Evolutionary conservation across 2,797 vertebrate genomes (phyloP).

Genomic region (Falco naumanni): DNA sequence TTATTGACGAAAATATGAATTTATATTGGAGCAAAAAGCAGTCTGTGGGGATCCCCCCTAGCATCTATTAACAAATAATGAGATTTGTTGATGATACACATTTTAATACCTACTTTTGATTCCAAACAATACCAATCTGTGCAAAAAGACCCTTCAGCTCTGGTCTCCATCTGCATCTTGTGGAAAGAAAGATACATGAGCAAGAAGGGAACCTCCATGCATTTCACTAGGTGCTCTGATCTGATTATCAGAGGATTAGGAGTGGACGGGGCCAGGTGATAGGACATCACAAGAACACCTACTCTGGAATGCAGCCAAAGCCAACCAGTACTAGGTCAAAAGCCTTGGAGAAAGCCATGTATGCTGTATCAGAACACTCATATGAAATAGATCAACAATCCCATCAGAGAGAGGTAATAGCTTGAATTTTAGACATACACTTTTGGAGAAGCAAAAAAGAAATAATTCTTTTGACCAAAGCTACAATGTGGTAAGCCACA

Average conservation of each 20-base stretch:
- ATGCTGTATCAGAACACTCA: neutral
- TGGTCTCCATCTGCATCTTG: neutral
- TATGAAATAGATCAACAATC: neutral
- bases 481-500: neutral
- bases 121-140: neutral
- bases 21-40: neutral
- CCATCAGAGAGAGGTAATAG: neutral
- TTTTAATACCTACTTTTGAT: neutral
- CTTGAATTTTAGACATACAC: neutral
- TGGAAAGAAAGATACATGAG: neutral
- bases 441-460: neutral
- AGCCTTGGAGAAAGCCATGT: neutral
- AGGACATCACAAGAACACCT: neutral
- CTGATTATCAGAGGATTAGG: neutral
- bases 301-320: neutral
- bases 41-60: neutral
- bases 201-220: neutral
- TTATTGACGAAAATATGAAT: neutral
- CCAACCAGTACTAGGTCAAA: neutral
- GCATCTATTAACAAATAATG: neutral
- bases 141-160: neutral
- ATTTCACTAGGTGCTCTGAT: neutral
- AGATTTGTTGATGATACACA: neutral
- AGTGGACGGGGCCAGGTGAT: neutral
- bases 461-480: neutral